A percentile compares a stretch with the other conserved stretches of the same genome.
These are phyloP conservation scores for Parelbella ahira DNA, from an alignment of 2,888 invertebrate genomes.

Conservation along the genomic window DNA sequence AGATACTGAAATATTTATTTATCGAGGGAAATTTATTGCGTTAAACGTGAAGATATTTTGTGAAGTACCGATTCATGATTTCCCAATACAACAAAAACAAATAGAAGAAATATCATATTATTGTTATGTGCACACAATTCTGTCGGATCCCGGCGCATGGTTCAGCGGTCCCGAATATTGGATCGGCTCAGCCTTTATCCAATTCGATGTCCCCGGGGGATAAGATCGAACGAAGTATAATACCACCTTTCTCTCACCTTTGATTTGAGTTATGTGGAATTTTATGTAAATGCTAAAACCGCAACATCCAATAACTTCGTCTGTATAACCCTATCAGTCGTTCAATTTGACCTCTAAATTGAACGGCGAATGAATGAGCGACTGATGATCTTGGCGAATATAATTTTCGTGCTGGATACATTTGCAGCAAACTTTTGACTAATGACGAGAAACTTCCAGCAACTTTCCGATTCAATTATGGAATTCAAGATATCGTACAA, in stretches of 20 bases:
- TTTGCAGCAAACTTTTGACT: conserved; percentile 6
- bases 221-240: conserved; percentile 2
- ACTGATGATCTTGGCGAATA: conserved; percentile 5
- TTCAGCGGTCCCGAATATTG: conserved; percentile 22
- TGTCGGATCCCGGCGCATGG: conserved; percentile 5
- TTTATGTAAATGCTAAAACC: too few relatives aligned
- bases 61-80: too few relatives aligned
- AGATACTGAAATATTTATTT: too few relatives aligned
- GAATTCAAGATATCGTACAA: not conserved
- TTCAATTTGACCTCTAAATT: not conserved
- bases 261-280: conserved; percentile 1
- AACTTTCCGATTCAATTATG: conserved; percentile 7
- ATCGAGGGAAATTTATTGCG: too few relatives aligned
- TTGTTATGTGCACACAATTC: conserved; percentile 6
- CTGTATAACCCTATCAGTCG: too few relatives aligned
- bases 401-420: conserved; percentile 1
- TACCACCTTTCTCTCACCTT: conserved; percentile 12
- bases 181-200: conserved; percentile 18
- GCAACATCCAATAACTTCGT: too few relatives aligned
- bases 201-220: conserved; percentile 7
- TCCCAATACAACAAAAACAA: conserved; percentile 3
- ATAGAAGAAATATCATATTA: not conserved
- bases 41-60: too few relatives aligned
- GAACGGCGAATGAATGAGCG: conserved; percentile 8
- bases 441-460: conserved; percentile 1